Base-by-base conservation (phyloP, 2,113 vertebrate species). In the Cygnus atratus region DNA sequence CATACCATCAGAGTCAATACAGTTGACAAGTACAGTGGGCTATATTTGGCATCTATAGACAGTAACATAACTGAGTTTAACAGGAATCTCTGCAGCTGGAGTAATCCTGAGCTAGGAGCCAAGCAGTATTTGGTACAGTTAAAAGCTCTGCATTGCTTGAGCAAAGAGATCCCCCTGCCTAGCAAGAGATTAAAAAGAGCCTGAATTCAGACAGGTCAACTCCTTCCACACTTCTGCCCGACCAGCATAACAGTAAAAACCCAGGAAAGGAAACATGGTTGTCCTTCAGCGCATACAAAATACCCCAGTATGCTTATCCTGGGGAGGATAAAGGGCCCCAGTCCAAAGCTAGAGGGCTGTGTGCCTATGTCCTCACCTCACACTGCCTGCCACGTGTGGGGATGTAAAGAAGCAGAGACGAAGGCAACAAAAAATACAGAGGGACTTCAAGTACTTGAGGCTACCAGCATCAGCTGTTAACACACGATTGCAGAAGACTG, bases 381-480 rank as follows among this genome's bases (percentile, higher is more conserved):
- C 21, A 52, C 66, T 57, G 58, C 29, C 37, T 83, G 41, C 11
- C 29, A 22, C 0, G 0, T 0, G 0, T 1, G 1, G 58, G 39
- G 65, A 74, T n/a, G 26, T 10, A n/a, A 63, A 87, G 43, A 48
- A 58, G 26, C 84, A 46, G 57, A 22, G 24, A 78, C 22, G 72
- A 85, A 89, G 76, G 88, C 46, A 50, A 62, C 65, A 24, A 25
- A 43, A 84, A 54, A 67, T 75, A 92, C 9, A 89, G 52, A 80
- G 77, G 55, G 93, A 67, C 54, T 55, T 18, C 31, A 77, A 84
- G 35, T 46, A 63, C 5, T 2, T 29, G 19, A 0, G 6, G 80
- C 70, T 72, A 94, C 72, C 72, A 94, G 70, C 78, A 70, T 52
- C 55, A 63, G 50, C 46, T 94, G 87, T 83, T 52, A 84, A 79